Evolutionary conservation across 2,113 vertebrate species (phyloP).

Genomic region (Acanthisitta chloris): DNA sequence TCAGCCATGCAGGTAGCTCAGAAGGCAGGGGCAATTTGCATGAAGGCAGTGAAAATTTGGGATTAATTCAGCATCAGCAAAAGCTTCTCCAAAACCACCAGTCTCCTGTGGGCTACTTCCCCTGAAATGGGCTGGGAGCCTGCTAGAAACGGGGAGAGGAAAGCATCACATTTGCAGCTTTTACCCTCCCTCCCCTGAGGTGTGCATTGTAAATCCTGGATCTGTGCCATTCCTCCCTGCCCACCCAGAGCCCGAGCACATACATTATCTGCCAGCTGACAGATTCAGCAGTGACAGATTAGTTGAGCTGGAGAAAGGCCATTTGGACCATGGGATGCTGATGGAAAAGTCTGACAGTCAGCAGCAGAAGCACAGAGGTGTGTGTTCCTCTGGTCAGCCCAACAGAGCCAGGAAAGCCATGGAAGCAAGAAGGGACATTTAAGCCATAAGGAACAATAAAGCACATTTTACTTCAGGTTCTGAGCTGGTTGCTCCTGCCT

Average conservation of each 20-base stretch:
- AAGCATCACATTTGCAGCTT: not conserved
- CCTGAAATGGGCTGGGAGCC: not conserved
- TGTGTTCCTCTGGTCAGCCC: not conserved
- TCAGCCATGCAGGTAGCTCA: not conserved
- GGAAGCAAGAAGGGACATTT: not conserved
- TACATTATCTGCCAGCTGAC: constrained; percentile 20
- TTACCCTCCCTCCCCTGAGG: not conserved
- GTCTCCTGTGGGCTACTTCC: not conserved
- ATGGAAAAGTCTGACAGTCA: fast-evolving
- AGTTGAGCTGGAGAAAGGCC: constrained; percentile 50
- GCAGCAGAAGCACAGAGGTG: not conserved
- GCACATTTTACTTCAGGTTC: not conserved
- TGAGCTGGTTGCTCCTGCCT: not conserved
- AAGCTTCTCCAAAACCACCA: not conserved
- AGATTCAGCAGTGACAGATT: constrained; percentile 22
- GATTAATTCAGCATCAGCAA: not conserved
- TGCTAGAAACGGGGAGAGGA: not conserved
- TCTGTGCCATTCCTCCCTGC: not conserved
- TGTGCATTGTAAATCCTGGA: not conserved
- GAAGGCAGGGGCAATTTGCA: not conserved
- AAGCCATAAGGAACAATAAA: not conserved
- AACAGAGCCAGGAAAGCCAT: not conserved
- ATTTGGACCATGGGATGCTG: not conserved
- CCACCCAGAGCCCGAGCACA: not conserved
- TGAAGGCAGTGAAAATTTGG: not conserved